These are phyloP conservation scores for Chloromyia formosa DNA, from an alignment of 2,888 invertebrate species.

Conservation along the genomic window DNA sequence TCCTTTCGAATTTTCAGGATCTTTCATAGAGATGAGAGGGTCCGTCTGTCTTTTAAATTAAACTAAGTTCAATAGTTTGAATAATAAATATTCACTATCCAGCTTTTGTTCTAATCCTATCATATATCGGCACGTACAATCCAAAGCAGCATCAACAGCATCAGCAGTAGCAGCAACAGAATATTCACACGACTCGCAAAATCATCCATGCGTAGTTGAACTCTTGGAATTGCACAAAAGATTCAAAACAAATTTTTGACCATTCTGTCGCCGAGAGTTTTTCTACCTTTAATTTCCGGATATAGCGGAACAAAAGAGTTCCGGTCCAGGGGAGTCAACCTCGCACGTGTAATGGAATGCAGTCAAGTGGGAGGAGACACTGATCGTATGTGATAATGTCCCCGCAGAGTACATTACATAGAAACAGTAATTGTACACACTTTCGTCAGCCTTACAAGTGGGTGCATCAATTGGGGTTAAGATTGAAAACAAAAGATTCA, in stretches of 20 bases:
- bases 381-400: neutral
- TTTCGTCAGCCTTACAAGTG: no score
- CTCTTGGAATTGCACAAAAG: constrained; percentile 38
- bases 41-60: no score
- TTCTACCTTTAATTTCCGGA: constrained; percentile 52
- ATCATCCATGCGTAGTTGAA: constrained; percentile 47
- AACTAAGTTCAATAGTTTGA: no score
- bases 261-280: constrained; percentile 31
- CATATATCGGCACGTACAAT: no score
- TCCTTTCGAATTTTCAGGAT: no score
- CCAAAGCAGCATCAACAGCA: no score
- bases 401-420: neutral
- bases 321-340: constrained; percentile 51
- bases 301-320: constrained; percentile 55
- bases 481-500: neutral
- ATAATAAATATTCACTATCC: no score
- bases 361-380: constrained; percentile 18
- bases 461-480: no score
- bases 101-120: no score
- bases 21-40: no score
- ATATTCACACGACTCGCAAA: constrained; percentile 42
- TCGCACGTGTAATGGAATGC: constrained; percentile 12
- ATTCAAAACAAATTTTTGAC: constrained; percentile 33
- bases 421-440: neutral
- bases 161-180: no score